phyloP scores from a whole-genome alignment of 2,113 vertebrate species.

The Pachycephala philippinensis region DNA sequence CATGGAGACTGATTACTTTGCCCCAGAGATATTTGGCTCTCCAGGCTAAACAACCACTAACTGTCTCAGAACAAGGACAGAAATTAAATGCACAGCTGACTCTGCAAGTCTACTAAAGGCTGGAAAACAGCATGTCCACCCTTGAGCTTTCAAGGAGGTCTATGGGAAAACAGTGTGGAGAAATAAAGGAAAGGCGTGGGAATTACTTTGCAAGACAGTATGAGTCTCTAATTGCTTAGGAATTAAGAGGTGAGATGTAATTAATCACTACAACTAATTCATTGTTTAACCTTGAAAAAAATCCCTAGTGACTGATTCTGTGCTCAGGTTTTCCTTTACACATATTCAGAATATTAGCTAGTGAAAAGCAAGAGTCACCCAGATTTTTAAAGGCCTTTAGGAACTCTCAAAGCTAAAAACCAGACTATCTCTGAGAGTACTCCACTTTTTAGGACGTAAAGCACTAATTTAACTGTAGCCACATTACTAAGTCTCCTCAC shows the following conservation, averaged over 20 bases:
- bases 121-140: background rate
- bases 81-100: conserved; percentile 29
- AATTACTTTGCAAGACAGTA: background rate
- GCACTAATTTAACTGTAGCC: background rate
- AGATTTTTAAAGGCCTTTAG: background rate
- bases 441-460: background rate
- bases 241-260: background rate
- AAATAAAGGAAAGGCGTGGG: background rate
- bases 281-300: background rate
- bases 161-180: background rate
- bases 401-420: background rate
- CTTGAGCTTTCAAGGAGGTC: background rate
- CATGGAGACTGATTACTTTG: background rate
- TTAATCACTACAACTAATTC: background rate
- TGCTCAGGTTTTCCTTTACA: background rate
- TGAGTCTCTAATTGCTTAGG: background rate
- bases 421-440: background rate
- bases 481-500: background rate
- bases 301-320: background rate
- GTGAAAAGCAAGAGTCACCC: background rate
- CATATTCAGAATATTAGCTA: background rate
- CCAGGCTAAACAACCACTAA: background rate
- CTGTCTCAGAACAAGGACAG: background rate
- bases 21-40: conserved; percentile 23
- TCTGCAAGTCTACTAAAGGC: background rate